Percentiles rank a stretch among this genome's conserved stretches.
phyloP scores from a whole-genome alignment of 2,888 invertebrate genomes.

The Meteorus cinctellus region DNA sequence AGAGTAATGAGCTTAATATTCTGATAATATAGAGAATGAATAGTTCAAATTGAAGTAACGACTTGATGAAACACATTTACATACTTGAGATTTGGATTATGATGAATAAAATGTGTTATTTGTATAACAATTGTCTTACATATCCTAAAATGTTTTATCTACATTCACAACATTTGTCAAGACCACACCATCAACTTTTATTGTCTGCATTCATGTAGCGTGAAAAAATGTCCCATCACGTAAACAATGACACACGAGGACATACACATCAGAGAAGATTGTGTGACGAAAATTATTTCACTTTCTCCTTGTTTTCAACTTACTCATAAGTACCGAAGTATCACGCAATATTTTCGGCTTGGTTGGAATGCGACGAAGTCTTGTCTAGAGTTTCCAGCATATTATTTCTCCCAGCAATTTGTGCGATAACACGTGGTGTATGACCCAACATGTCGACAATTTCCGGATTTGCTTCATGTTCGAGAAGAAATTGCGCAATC shows the following conservation, averaged over 20 bases:
- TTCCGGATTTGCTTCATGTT: constrained; percentile 75
- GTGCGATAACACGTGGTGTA: constrained; percentile 26
- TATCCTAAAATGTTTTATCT: constrained; percentile 5
- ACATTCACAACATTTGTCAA: constrained; percentile 18
- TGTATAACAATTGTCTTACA: constrained; percentile 2
- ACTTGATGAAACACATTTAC: neutral
- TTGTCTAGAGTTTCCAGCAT: constrained; percentile 43
- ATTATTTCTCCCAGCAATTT: constrained; percentile 41
- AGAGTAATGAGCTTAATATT: constrained; percentile 17
- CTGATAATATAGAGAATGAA: neutral
- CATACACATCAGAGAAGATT: constrained; percentile 38
- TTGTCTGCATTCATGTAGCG: constrained; percentile 48
- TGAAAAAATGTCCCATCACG: constrained; percentile 44
- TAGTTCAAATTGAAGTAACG: neutral
- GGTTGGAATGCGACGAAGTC: constrained; percentile 24
- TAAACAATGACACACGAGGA: constrained; percentile 22
- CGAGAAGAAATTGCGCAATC: constrained; percentile 75
- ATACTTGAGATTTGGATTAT: neutral
- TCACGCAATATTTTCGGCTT: constrained; percentile 24
- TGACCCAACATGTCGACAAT: constrained; percentile 75
- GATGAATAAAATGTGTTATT: constrained; percentile 29
- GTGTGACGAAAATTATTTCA: constrained; percentile 42
- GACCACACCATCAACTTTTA: constrained; percentile 47
- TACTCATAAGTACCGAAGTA: constrained; percentile 29
- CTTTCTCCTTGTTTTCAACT: constrained; percentile 43